Base-by-base conservation (phyloP, 2,888 invertebrate species). In the Melanchra persicariae region DNA sequence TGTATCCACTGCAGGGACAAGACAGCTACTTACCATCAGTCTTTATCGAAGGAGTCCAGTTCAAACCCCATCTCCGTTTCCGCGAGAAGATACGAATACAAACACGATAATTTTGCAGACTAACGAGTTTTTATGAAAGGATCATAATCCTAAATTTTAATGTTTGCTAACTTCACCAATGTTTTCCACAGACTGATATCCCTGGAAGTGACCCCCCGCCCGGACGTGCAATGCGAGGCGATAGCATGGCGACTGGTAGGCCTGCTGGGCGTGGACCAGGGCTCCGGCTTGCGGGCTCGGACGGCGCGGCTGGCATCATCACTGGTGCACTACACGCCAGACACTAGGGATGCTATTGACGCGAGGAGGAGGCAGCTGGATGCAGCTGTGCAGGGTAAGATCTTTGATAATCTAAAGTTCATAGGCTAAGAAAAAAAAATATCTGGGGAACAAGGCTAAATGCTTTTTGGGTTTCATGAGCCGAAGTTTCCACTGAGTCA, bases 161-260 rank as follows among this genome's bases (percentile, higher is more conserved):
- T n/a, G 1, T 19, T 54, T 10, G 9, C 10, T 58, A 15, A 34
- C 7, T 15, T 24, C n/a, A 37, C 40, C 30, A 40, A 30, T 34
- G 9, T 45, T 82, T 26, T 77, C 59, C 65, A 12, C 90, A 96
- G 96, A 84, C 72, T 96, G 55, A 92, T 95, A 82, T 92, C 94
- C 0, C 79, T 96, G 64, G 94, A 96, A 66, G 90, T 97, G 65
- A 93, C 96, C 30, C 97, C 97, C 3, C 96, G 97, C 4, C 97
- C 97, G 0, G 97, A 97, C 76, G 93, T 97, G 57, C 97, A 97
- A 87, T 97, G 98, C 70, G 98, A 99, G 88, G 97, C 97, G 51
- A 98, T 99, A 6, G 97, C 98, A 17, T 98, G 98, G 98, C 97
- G 98, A 76, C 96, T 99, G 88, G 98, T 99, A 9, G 97, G 97